Evolutionary conservation across 2,113 vertebrate genomes (phyloP).

Genomic region (Morone saxatilis): DNA sequence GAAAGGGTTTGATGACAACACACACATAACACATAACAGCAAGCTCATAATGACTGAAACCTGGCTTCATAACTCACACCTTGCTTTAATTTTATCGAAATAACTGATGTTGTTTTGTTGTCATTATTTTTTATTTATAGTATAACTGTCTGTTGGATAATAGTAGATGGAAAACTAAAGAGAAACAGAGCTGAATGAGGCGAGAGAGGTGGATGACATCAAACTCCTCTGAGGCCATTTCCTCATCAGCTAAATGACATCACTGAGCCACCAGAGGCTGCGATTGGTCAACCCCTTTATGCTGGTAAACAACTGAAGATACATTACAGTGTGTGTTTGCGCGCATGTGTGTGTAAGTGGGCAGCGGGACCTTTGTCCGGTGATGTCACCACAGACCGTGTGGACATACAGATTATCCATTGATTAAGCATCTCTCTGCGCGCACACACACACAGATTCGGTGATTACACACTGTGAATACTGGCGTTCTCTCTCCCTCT

Average conservation of each 20-base stretch:
- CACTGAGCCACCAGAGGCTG: slow-evolving; percentile 62
- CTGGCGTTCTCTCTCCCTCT: slow-evolving; percentile 10
- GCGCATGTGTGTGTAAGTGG: slow-evolving; percentile 1
- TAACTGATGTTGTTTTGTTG: neutral
- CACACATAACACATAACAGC: neutral
- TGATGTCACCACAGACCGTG: slow-evolving; percentile 75
- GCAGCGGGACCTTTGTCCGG: slow-evolving; percentile 68
- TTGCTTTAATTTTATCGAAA: neutral
- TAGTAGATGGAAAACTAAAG: neutral
- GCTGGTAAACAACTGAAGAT: slow-evolving; percentile 76
- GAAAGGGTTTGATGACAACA: neutral
- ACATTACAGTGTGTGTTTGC: slow-evolving; percentile 56
- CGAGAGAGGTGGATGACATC: slow-evolving; percentile 64
- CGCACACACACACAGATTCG: slow-evolving; percentile 27
- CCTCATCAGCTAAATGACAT: slow-evolving; percentile 81
- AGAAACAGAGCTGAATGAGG: neutral
- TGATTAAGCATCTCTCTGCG: slow-evolving; percentile 64
- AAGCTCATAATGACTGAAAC: neutral
- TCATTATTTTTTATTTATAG: neutral
- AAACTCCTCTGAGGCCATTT: slow-evolving; percentile 75
- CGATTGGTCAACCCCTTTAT: slow-evolving; percentile 71
- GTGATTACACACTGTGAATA: slow-evolving; percentile 13
- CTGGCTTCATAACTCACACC: neutral
- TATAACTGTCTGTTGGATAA: no score
- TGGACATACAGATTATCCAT: slow-evolving; percentile 72